Evolutionary conservation across 2,888 invertebrate genomes (phyloP).

Genomic region (Aleiodes leptofemur): DNA sequence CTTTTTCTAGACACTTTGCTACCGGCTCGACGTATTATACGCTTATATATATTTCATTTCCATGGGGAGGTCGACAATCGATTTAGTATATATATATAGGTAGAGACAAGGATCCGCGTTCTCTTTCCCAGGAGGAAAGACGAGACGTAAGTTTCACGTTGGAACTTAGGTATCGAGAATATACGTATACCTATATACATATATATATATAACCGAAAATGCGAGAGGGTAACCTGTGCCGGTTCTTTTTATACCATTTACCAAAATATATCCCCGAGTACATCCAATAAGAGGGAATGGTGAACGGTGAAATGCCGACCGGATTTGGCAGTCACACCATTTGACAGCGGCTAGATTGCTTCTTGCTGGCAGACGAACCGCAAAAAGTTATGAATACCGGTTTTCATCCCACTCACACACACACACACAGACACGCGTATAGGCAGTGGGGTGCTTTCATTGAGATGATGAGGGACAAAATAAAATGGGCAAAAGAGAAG

Average conservation of each 20-base stretch:
- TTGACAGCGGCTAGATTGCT: conserved; percentile 65
- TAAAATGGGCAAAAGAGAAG: conserved; percentile 28
- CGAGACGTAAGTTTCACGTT: conserved; percentile 1
- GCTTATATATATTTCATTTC: conserved; percentile 11
- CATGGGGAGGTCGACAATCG: conserved; percentile 25
- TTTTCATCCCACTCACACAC: conserved; percentile 53
- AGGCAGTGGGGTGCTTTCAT: conserved; percentile 32
- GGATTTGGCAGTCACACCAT: conserved; percentile 67
- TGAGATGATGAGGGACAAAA: conserved; percentile 38
- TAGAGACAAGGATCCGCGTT: neutral
- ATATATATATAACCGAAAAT: conserved; percentile 15
- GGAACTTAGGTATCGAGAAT: neutral
- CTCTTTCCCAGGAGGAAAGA: conserved; percentile 29
- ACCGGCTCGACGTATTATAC: neutral
- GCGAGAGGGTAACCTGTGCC: neutral
- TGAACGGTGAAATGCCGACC: conserved; percentile 51
- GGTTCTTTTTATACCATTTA: conserved; percentile 21
- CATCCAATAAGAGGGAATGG: conserved; percentile 1
- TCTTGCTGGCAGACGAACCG: conserved; percentile 62
- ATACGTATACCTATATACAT: conserved; percentile 30
- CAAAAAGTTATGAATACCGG: conserved; percentile 61
- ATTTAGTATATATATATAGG: conserved; percentile 10
- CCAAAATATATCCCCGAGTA: conserved; percentile 18
- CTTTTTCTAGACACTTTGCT: too few species aligned
- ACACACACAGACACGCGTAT: conserved; percentile 50